phyloP scores from a whole-genome alignment of 2,797 vertebrate genomes.

The Nyctibius grandis region DNA sequence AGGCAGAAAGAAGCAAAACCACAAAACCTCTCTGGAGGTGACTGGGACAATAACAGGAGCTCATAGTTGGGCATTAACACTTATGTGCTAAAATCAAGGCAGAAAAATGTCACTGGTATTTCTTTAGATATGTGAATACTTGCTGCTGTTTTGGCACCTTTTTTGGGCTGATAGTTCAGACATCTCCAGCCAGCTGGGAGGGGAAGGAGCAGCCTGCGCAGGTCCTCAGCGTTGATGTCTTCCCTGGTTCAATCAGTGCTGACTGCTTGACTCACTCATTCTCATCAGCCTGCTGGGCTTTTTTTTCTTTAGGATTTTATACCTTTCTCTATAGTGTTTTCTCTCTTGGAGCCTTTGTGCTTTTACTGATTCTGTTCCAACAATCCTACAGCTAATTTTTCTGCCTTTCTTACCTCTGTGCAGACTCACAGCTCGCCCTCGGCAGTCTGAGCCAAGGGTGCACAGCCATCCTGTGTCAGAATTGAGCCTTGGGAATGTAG shows the following conservation, averaged over 20 bases:
- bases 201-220: background rate
- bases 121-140: background rate
- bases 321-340: background rate
- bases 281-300: background rate
- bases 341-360: background rate
- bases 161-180: background rate
- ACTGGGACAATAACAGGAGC: background rate
- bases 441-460: no score
- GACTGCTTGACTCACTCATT: background rate
- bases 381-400: background rate
- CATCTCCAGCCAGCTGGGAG: background rate
- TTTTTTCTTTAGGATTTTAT: background rate
- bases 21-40: background rate
- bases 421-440: no score
- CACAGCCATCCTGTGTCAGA: no score
- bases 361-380: background rate
- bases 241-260: background rate
- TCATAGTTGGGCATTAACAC: background rate
- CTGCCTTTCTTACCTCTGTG: no score
- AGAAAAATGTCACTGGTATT: background rate
- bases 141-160: background rate
- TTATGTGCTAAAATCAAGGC: background rate
- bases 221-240: accelerated
- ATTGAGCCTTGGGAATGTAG: no score
- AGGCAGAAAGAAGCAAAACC: background rate